A percentile compares a stretch with the other conserved stretches of the same genome.
Evolutionary conservation across 2,113 vertebrate species (phyloP).

Genomic region (Argyrosomus japonicus): DNA sequence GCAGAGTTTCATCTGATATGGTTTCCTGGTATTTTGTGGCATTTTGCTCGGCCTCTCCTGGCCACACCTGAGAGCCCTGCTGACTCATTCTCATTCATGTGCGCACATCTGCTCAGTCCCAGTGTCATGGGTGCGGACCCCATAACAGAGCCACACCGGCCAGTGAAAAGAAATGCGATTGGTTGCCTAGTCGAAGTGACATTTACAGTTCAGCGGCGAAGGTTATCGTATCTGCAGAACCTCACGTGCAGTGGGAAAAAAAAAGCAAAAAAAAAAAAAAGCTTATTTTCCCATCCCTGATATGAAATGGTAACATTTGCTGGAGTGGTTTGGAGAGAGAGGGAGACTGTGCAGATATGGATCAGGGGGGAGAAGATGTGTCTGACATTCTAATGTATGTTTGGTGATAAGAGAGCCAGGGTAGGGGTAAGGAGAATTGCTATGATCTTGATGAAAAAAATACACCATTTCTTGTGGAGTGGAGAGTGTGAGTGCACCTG

Average conservation of each 20-base stretch:
- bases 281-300: constrained; percentile 58
- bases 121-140: constrained; percentile 59
- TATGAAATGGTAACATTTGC: constrained; percentile 80
- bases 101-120: constrained; percentile 58
- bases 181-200: constrained; percentile 62
- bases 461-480: constrained; percentile 49
- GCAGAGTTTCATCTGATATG: constrained; percentile 24
- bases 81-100: constrained; percentile 78
- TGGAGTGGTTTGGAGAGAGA: constrained; percentile 56
- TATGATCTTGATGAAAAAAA: constrained; percentile 43
- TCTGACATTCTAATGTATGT: constrained; percentile 78
- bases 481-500: constrained; percentile 27
- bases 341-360: constrained; percentile 57
- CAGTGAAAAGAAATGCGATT: constrained; percentile 48
- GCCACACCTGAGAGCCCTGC: constrained; percentile 69
- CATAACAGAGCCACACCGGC: constrained; percentile 48
- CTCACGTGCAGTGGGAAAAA: constrained; percentile 30
- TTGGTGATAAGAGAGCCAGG: constrained; percentile 49
- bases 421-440: constrained; percentile 26
- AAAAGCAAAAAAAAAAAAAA: constrained; percentile 14
- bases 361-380: constrained; percentile 62
- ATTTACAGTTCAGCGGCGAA: constrained; percentile 73
- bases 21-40: constrained; percentile 60
- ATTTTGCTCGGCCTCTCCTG: constrained; percentile 43
- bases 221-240: constrained; percentile 75